phyloP scores from a whole-genome alignment of 2,113 vertebrate species.

The Orientallactaga bullata region DNA sequence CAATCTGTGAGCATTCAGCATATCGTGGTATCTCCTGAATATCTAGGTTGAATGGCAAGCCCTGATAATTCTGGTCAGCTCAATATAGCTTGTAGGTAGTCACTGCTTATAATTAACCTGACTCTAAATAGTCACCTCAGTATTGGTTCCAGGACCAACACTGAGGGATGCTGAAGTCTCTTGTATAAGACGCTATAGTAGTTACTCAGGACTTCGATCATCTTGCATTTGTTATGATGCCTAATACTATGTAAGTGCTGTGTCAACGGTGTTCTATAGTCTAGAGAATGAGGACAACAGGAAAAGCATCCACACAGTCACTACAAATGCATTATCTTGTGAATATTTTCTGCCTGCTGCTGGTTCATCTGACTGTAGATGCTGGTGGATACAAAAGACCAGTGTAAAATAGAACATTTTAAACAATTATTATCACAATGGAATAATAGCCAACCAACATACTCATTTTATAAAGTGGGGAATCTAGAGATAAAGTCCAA shows the following conservation, averaged over 20 bases:
- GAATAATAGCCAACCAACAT: not conserved
- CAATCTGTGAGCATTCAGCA: not conserved
- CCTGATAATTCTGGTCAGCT: not conserved
- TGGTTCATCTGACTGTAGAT: not conserved
- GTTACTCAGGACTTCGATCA: not conserved
- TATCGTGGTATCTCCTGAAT: not conserved
- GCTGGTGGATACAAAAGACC: not conserved
- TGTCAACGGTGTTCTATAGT: too few species aligned
- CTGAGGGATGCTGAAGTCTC: not conserved
- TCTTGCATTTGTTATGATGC: not conserved
- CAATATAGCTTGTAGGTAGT: not conserved
- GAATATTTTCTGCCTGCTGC: not conserved
- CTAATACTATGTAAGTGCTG: not conserved
- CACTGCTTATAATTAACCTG: conserved; percentile 31
- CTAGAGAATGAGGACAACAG: not conserved
- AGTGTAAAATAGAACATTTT: not conserved
- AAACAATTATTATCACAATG: not conserved
- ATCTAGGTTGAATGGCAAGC: conserved; percentile 28
- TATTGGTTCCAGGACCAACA: not conserved
- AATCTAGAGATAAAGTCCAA: not conserved
- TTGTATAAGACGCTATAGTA: not conserved
- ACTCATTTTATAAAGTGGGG: conserved; percentile 3
- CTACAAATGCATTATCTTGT: not conserved
- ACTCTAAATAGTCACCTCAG: not conserved
- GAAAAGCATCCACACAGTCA: not conserved